A percentile compares a stretch with the other conserved stretches of the same genome.
These are phyloP conservation scores for Sitta carolinensis DNA, from an alignment of 2,797 vertebrate species.

Conservation along the genomic window DNA sequence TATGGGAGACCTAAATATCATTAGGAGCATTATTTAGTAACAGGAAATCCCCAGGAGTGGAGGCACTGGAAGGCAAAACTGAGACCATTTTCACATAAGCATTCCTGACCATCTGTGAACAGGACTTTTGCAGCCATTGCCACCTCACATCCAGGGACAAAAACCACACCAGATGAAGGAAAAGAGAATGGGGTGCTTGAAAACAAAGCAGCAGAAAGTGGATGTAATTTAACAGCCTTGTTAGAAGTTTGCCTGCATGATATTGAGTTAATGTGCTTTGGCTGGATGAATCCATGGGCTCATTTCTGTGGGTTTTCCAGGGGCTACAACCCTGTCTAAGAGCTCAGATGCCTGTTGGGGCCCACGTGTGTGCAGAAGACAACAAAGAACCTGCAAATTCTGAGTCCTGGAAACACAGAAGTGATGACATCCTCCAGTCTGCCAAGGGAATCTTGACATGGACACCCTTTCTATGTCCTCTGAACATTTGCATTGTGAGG, in stretches of 20 bases:
- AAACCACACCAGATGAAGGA: background rate
- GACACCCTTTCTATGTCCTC: background rate
- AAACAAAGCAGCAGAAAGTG: background rate
- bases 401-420: background rate
- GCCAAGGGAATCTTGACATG: background rate
- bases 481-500: background rate
- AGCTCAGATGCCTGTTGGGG: background rate
- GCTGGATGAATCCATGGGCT: background rate
- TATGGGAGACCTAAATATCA: conserved; percentile 5
- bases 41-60: background rate
- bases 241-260: background rate
- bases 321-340: background rate
- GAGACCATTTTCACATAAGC: background rate
- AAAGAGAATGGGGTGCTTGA: background rate
- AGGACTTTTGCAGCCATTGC: background rate
- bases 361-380: rapidly evolving
- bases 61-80: background rate
- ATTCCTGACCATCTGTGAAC: background rate
- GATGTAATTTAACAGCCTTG: background rate
- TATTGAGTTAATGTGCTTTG: background rate
- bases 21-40: conserved; percentile 28
- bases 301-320: background rate
- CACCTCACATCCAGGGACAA: background rate
- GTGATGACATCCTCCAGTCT: rapidly evolving
- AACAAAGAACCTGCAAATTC: background rate